A percentile compares a stretch with the other conserved stretches of the same genome.
Evolutionary conservation across 2,113 vertebrate species (phyloP).

Genomic region (Sardina pilchardus): DNA sequence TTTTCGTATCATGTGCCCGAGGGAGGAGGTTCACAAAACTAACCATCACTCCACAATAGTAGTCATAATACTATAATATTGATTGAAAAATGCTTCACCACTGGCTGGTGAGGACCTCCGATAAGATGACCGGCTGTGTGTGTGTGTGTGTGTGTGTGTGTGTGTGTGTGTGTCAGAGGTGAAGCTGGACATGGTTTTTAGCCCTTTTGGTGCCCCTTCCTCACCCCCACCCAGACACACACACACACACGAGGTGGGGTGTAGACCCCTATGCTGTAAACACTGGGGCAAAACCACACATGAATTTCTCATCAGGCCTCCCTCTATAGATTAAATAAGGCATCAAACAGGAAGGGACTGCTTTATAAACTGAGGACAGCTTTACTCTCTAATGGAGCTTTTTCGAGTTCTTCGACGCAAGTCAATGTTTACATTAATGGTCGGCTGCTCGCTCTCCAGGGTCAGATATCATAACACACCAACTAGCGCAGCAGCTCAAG

Average conservation of each 20-base stretch:
- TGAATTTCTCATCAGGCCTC: conserved; percentile 18
- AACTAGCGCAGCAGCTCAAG: not conserved
- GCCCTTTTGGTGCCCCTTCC: not conserved
- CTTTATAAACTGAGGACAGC: conserved; percentile 31
- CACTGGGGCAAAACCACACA: conserved; percentile 4
- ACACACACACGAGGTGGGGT: not conserved
- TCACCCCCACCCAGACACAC: not conserved
- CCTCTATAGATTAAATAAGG: conserved; percentile 17
- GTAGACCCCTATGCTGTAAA: not conserved
- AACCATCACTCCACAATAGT: not conserved
- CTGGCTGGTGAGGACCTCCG: not conserved
- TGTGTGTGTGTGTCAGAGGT: not conserved
- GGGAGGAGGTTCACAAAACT: not conserved
- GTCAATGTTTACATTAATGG: conserved; percentile 23
- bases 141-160: not conserved
- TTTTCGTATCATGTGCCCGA: not conserved
- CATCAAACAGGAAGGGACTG: conserved; percentile 25
- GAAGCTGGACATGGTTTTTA: not conserved
- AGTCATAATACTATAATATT: not conserved
- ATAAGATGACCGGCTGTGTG: not conserved
- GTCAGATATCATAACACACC: conserved; percentile 7
- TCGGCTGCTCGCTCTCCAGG: not conserved
- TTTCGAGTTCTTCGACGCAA: conserved; percentile 5
- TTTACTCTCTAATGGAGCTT: conserved; percentile 18
- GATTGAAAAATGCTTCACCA: not conserved